phyloP scores from a whole-genome alignment of 23 tunicate species.

The Ascidia mentula region DNA sequence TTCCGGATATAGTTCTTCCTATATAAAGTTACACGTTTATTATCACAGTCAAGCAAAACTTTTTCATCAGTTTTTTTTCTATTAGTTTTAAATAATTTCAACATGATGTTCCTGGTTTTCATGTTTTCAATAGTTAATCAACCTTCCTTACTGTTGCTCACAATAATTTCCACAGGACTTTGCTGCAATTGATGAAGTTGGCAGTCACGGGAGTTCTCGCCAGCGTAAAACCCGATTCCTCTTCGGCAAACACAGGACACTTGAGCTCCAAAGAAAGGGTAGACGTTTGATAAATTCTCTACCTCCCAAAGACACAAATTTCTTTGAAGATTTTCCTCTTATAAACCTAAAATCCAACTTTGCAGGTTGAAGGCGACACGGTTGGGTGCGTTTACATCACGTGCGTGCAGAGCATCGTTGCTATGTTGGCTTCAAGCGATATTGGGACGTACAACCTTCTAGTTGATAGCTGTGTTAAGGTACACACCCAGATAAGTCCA shows the following conservation, averaged over 20 bases:
- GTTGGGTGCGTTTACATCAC: slow-evolving; percentile 28
- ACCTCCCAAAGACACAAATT: no score
- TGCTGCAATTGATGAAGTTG: slow-evolving; percentile 40
- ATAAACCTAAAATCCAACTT: not conserved
- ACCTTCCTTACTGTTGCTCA: no score
- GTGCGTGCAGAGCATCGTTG: slow-evolving; percentile 39
- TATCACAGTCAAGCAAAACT: no score
- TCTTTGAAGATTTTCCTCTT: not conserved
- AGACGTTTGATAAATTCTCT: not conserved
- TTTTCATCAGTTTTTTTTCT: no score
- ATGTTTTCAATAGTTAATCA: no score
- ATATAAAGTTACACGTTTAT: no score
- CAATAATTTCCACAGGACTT: no score
- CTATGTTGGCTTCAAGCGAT: slow-evolving; percentile 36
- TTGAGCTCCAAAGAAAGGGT: not conserved
- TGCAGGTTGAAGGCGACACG: not conserved
- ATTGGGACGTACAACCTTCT: slow-evolving; percentile 33
- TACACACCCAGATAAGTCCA: no score
- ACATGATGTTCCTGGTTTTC: no score
- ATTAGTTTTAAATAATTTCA: no score
- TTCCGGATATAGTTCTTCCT: no score
- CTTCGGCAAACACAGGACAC: not conserved
- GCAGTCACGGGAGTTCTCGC: slow-evolving; percentile 43
- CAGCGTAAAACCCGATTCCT: slow-evolving; percentile 2
- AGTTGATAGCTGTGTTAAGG: slow-evolving; percentile 48